Evolutionary conservation across 2,113 vertebrate species (phyloP).

Genomic region (Phocoena sinus): DNA sequence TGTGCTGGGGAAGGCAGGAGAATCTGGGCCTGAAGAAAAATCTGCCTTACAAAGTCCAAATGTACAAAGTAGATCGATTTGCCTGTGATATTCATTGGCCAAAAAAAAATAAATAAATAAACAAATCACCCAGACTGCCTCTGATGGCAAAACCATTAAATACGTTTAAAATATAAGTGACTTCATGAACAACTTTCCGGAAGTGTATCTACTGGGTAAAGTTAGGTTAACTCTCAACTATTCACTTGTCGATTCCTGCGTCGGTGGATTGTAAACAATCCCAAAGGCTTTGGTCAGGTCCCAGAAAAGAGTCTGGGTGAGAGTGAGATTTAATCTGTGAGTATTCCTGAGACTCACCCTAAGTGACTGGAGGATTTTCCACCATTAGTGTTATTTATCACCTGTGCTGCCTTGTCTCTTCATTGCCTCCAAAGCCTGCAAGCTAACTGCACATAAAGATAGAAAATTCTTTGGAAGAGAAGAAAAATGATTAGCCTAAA

Average conservation of each 20-base stretch:
- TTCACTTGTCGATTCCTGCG: slow-evolving; percentile 30
- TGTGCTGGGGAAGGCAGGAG: neutral
- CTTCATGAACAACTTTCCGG: slow-evolving; percentile 31
- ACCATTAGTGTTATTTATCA: slow-evolving; percentile 41
- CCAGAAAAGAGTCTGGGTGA: slow-evolving; percentile 18
- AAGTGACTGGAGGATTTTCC: slow-evolving; percentile 27
- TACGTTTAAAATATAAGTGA: slow-evolving; percentile 21
- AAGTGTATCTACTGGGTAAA: slow-evolving; percentile 12
- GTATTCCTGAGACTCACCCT: neutral
- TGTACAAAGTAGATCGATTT: slow-evolving; percentile 29
- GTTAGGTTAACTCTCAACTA: slow-evolving; percentile 36
- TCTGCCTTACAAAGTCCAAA: neutral
- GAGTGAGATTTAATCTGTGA: slow-evolving; percentile 32
- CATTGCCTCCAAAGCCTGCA: slow-evolving; percentile 31
- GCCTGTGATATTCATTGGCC: neutral
- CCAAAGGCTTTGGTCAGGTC: slow-evolving; percentile 30
- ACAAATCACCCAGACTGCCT: neutral
- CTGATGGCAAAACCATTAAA: slow-evolving; percentile 32
- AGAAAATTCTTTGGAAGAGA: neutral
- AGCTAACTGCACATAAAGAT: slow-evolving; percentile 4
- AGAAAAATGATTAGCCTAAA: slow-evolving; percentile 4
- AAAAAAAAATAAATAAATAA: neutral
- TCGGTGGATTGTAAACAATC: slow-evolving; percentile 59
- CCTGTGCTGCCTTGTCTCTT: slow-evolving; percentile 12
- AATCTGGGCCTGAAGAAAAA: neutral